phyloP scores from a whole-genome alignment of 2,888 invertebrate species.

The Stictocephala bisonia region DNA sequence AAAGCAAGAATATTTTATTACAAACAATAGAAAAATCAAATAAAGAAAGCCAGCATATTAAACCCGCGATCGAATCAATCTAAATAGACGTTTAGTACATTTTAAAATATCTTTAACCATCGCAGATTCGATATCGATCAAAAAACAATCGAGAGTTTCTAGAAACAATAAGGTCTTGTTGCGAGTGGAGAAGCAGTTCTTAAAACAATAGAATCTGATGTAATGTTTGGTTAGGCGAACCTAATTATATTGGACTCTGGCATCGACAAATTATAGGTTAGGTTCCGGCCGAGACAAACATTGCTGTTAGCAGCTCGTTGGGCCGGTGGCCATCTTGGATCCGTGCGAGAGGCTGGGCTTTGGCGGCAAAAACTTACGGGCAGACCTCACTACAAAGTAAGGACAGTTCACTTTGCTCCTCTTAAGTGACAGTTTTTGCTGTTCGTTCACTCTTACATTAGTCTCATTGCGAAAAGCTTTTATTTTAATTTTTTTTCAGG shows the following conservation, averaged over 20 bases:
- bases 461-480: too few species aligned
- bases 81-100: background rate
- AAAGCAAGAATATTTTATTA: too few species aligned
- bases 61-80: background rate
- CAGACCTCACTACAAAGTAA: too few species aligned
- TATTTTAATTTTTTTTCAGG: too few species aligned
- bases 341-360: conserved; percentile 23
- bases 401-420: too few species aligned
- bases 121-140: conserved; percentile 1
- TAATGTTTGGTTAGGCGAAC: conserved; percentile 42
- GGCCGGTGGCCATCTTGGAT: conserved; percentile 37
- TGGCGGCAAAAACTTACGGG: too few species aligned
- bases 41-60: too few species aligned
- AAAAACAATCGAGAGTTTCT: conserved; percentile 27
- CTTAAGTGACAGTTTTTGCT: too few species aligned
- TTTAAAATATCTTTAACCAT: background rate
- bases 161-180: conserved; percentile 32
- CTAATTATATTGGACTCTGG: conserved; percentile 38
- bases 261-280: conserved; percentile 36
- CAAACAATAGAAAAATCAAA: too few species aligned
- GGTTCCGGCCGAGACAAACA: conserved; percentile 36
- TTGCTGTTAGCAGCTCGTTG: conserved; percentile 38
- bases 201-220: conserved; percentile 39
- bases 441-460: too few species aligned
- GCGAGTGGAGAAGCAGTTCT: conserved; percentile 1